Conservation (phyloP, 2,797 vertebrate species). For the Peromyscus nudipes region DNA sequence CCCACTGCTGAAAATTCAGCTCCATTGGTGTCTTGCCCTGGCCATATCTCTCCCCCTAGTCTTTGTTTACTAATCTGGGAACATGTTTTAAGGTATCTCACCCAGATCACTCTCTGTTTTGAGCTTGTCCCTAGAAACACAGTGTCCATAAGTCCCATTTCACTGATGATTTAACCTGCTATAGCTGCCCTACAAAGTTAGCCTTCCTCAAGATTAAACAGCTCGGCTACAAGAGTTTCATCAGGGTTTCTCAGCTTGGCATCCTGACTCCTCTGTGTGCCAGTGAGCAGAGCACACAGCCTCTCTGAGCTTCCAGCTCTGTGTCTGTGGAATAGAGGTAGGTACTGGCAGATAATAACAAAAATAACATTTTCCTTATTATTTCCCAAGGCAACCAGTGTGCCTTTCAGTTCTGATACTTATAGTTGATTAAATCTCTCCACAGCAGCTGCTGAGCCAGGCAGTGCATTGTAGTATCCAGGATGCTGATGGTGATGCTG, state of each 20-base stretch:
- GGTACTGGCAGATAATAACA: accelerated
- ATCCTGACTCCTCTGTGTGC: neutral
- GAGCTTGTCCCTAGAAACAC: neutral
- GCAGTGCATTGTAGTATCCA: too few species aligned
- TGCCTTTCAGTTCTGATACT: neutral
- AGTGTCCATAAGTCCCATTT: neutral
- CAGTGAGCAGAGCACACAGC: accelerated
- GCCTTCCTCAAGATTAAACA: neutral
- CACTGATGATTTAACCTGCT: accelerated
- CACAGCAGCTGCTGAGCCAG: neutral
- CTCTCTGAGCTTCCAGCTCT: neutral
- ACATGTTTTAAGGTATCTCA: neutral
- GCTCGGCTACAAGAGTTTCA: neutral
- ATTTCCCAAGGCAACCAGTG: neutral
- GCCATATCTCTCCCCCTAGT: neutral
- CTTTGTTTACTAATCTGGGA: neutral
- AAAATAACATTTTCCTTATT: neutral
- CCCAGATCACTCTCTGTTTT: neutral
- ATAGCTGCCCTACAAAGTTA: accelerated
- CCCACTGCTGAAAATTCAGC: neutral
- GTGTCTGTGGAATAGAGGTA: neutral
- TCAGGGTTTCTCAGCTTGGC: accelerated
- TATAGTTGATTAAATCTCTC: neutral
- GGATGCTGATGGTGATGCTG: neutral
- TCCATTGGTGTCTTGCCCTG: accelerated